phyloP scores from a whole-genome alignment of 2,113 vertebrate genomes.

The Jacana jacana region DNA sequence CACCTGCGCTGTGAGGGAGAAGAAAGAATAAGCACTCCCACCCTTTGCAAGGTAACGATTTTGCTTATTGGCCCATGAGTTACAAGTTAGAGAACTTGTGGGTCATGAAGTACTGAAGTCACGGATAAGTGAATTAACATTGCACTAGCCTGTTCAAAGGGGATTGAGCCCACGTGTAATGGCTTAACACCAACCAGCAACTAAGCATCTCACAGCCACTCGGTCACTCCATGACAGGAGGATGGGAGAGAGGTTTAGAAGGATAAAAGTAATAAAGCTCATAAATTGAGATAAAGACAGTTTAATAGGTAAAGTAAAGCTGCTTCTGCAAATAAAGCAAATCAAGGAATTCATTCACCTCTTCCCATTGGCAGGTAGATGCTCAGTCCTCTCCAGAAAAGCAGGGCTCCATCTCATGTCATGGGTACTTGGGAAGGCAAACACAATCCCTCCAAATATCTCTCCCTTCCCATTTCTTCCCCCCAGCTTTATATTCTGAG shows the following conservation, averaged over 20 bases:
- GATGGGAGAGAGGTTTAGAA: neutral
- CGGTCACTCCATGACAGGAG: neutral
- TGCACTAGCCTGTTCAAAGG: neutral
- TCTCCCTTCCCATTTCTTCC: neutral
- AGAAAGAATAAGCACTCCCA: neutral
- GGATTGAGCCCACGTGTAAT: neutral
- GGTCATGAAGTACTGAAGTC: neutral
- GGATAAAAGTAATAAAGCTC: neutral
- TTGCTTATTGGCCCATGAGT: rapidly evolving
- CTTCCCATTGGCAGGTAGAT: neutral
- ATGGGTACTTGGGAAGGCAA: neutral
- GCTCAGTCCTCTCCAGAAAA: neutral
- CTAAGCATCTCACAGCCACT: neutral
- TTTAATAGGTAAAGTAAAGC: neutral
- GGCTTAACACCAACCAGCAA: neutral
- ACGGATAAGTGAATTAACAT: neutral
- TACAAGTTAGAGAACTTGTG: neutral
- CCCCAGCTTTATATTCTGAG: neutral
- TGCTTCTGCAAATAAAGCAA: neutral
- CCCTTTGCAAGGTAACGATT: neutral
- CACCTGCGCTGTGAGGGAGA: rapidly evolving
- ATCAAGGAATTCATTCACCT: neutral
- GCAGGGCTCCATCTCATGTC: neutral
- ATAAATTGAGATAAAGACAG: neutral
- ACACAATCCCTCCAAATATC: neutral